These are phyloP conservation scores for Cotesia glomerata DNA, from an alignment of 1,140 invertebrate genomes.

Conservation along the genomic window DNA sequence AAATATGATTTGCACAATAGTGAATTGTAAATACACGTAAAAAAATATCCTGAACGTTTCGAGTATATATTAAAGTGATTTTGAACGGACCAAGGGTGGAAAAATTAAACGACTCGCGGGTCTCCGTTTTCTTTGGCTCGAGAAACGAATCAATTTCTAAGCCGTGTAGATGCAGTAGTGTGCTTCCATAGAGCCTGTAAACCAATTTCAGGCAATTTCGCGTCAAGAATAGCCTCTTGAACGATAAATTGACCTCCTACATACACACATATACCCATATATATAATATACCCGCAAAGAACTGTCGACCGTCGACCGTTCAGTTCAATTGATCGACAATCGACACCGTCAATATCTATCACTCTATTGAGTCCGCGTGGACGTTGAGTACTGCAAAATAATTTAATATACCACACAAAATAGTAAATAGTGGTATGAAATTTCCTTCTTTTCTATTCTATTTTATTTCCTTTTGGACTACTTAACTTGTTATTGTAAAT, in stretches of 20 bases:
- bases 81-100: slow-evolving; percentile 14
- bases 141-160: slow-evolving; percentile 56
- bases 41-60: neutral
- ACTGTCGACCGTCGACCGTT: neutral
- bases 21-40: neutral
- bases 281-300: too few species aligned
- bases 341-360: too few species aligned
- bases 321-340: too few species aligned
- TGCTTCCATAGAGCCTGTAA: slow-evolving; percentile 47
- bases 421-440: neutral
- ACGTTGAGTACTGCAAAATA: too few species aligned
- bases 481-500: too few species aligned
- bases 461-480: too few species aligned
- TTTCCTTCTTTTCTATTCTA: too few species aligned
- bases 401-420: neutral
- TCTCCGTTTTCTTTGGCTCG: slow-evolving; percentile 33
- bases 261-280: too few species aligned
- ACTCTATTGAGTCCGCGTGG: too few species aligned
- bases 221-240: slow-evolving; percentile 62
- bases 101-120: slow-evolving; percentile 59
- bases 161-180: slow-evolving; percentile 13
- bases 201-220: slow-evolving; percentile 65
- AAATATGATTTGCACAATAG: neutral
- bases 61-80: too few species aligned
- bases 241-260: slow-evolving; percentile 56